Conservation (phyloP, 1,140 invertebrate species). For the Brachionus rubens region DNA sequence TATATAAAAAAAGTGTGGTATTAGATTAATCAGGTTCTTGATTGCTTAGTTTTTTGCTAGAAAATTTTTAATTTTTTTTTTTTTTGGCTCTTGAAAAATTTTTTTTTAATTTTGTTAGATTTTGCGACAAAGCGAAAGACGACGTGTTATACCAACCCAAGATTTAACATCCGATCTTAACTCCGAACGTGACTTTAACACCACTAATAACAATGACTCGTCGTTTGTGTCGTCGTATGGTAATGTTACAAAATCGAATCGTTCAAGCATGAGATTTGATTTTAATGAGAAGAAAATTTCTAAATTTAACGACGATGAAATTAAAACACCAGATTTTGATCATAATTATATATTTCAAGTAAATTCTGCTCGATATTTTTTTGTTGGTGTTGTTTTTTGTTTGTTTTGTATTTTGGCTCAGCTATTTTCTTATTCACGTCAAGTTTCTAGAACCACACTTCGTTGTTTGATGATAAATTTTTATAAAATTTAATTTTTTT, state of each 20-base stretch:
- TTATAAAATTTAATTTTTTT: background rate
- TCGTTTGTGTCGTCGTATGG: background rate
- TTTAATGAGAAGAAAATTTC: conserved; percentile 2
- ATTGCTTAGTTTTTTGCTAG: background rate
- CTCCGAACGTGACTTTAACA: background rate
- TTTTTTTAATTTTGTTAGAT: conserved; percentile 41
- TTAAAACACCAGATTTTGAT: conserved; percentile 46
- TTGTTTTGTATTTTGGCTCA: too few species aligned
- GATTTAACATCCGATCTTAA: conserved; percentile 38
- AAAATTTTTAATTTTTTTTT: background rate
- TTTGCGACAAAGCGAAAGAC: conserved; percentile 41
- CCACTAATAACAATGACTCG: conserved; percentile 2
- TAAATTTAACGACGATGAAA: conserved; percentile 10
- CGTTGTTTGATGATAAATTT: background rate
- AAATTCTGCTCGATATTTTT: conserved; percentile 10
- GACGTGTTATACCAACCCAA: conserved; percentile 7
- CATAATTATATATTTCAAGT: conserved; percentile 41
- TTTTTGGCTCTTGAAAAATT: background rate
- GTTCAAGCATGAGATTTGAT: conserved; percentile 35
- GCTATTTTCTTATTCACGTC: conserved; percentile 8
- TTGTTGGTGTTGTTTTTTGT: background rate
- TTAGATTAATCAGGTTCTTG: conserved; percentile 30
- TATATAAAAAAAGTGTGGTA: background rate
- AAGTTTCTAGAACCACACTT: background rate
- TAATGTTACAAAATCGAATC: conserved; percentile 12